These are phyloP conservation scores for Leucoptera coffeella DNA, from an alignment of 2,888 invertebrate genomes.

Conservation along the genomic window DNA sequence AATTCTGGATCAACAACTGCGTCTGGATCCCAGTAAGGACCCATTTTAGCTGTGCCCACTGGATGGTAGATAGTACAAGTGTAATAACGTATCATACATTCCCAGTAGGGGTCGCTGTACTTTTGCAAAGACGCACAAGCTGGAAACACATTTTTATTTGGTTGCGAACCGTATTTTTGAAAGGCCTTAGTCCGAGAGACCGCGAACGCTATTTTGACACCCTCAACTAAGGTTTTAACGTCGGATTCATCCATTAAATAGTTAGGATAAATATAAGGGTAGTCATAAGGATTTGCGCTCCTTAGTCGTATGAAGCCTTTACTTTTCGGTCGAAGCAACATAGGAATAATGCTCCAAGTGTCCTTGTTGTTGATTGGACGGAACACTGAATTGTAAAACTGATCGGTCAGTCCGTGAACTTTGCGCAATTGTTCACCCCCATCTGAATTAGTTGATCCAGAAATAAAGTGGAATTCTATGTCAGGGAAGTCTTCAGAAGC, in stretches of 20 bases:
- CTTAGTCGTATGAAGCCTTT: slow-evolving; percentile 75
- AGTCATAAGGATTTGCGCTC: slow-evolving; percentile 78
- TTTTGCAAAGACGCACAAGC: slow-evolving; percentile 63
- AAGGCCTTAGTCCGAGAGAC: slow-evolving; percentile 76
- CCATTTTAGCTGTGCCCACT: slow-evolving; percentile 85
- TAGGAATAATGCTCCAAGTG: slow-evolving; percentile 79
- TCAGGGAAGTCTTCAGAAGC: slow-evolving; percentile 78
- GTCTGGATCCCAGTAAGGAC: slow-evolving; percentile 76
- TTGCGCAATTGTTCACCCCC: slow-evolving; percentile 76
- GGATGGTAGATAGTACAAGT: slow-evolving; percentile 83
- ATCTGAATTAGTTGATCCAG: slow-evolving; percentile 82
- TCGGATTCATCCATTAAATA: slow-evolving; percentile 81
- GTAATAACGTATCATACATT: slow-evolving; percentile 80
- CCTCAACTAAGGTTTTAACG: slow-evolving; percentile 73
- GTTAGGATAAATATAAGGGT: slow-evolving; percentile 88
- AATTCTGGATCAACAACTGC: slow-evolving; percentile 79
- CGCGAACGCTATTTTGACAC: slow-evolving; percentile 77
- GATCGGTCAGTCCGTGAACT: slow-evolving; percentile 69
- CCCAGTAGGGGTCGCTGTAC: slow-evolving; percentile 76
- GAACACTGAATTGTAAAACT: slow-evolving; percentile 69
- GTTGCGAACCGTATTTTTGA: slow-evolving; percentile 62
- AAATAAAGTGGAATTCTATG: slow-evolving; percentile 84
- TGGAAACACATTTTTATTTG: slow-evolving; percentile 69
- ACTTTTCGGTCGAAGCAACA: slow-evolving; percentile 78
- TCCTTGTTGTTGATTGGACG: slow-evolving; percentile 70